Evolutionary conservation across 1,140 invertebrate species (phyloP), one percentile per base, ranked within the genome.

Genomic region (Drosophila funebris): DNA sequence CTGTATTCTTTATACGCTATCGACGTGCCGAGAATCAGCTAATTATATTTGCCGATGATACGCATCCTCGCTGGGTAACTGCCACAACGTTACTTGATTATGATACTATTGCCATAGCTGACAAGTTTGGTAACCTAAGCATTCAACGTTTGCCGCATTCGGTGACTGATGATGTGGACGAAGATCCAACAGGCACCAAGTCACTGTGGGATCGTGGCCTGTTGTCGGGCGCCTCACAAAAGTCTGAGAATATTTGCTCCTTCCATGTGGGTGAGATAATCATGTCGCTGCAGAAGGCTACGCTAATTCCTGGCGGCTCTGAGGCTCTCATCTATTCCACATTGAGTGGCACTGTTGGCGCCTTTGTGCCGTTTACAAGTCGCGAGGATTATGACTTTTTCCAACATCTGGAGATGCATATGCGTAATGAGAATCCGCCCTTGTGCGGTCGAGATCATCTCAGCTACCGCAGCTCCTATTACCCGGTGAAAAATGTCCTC

Each of bases 321-420:
- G 99, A 99, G 92, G 97, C 97, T 3, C 92, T 99, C 0, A 95
- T 99, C 0, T 99, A 99, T 85, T 97, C 98, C 0, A 99, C 99
- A 0, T 88, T 99, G 0, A 98, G 97, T 71, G 99, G 99, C 8
- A 95, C 97, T 4, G 96, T 99, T 1, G 99, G 99, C 1, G 98
- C 99, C 33, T 93, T 99, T 3, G 97, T 99, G 8, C 98, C 99
- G 0, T 99, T 99, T 81, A 98, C 98, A 0, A 99, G 98, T 24
- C 96, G 98, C 87, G 99, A 99, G 93, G 98, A 99, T 92, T 98
- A 98, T 79, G 98, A 99, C 90, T 99, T 99, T 90, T 99, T 99
- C 93, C 98, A 99, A 92, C 97, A 99, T 93, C 92, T 99, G 53
- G 99, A 99, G 92, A 99, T 99, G 99, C 98, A 99, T 91, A 98